Evolutionary conservation across 2,113 vertebrate genomes (phyloP).

Genomic region (Istiophorus platypterus): DNA sequence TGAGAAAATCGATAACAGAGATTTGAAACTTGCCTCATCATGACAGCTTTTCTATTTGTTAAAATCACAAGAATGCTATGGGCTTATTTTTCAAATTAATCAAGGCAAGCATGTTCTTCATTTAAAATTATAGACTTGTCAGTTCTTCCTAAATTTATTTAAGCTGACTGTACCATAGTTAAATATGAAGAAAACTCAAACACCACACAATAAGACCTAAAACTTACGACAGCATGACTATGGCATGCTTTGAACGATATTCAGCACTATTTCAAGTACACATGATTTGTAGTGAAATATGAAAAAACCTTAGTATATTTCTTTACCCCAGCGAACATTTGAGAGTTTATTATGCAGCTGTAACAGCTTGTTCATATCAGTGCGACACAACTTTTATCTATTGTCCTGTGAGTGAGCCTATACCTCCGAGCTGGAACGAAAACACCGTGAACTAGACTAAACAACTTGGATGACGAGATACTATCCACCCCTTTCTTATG

Average conservation of each 20-base stretch:
- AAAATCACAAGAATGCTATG: neutral
- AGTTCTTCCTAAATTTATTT: slow-evolving; percentile 3
- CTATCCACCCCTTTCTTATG: slow-evolving; percentile 42
- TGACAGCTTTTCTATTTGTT: neutral
- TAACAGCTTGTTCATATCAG: slow-evolving; percentile 73
- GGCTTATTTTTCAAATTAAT: neutral
- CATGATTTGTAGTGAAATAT: neutral
- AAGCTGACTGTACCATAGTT: neutral
- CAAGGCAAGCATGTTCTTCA: neutral
- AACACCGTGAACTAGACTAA: slow-evolving; percentile 78
- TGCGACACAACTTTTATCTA: slow-evolving; percentile 38
- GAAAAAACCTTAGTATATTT: neutral
- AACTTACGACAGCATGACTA: neutral
- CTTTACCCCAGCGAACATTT: neutral
- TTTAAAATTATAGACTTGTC: neutral
- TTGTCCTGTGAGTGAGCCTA: slow-evolving; percentile 34
- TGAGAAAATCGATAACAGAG: neutral
- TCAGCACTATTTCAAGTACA: neutral
- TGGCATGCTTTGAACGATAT: neutral
- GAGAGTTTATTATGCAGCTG: slow-evolving; percentile 24
- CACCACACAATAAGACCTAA: neutral
- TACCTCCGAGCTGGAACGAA: slow-evolving; percentile 54
- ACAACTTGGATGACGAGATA: slow-evolving; percentile 70
- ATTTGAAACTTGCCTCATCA: neutral
- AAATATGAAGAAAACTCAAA: neutral